These are phyloP conservation scores for Cherax quadricarinatus DNA, from an alignment of 1,140 invertebrate species.

Conservation along the genomic window DNA sequence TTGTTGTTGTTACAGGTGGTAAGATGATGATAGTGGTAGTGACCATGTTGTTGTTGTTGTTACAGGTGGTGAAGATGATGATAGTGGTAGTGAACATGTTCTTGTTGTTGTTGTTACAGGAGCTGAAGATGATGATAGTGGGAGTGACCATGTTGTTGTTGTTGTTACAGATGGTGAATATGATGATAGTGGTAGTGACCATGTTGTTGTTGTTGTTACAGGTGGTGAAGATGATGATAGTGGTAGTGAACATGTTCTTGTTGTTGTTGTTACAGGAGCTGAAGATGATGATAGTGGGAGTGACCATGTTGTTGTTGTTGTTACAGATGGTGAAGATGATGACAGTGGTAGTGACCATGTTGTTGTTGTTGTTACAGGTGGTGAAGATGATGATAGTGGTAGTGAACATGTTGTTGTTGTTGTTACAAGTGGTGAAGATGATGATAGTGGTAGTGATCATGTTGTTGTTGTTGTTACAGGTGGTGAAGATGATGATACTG, in stretches of 20 bases:
- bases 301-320: conserved; percentile 2
- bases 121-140: conserved; percentile 90
- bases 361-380: no score
- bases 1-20: conserved; percentile 84
- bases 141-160: conserved; percentile 84
- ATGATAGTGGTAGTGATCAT: no score
- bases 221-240: conserved; percentile 91
- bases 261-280: no score
- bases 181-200: conserved; percentile 89
- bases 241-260: conserved; percentile 89
- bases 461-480: conserved; percentile 79
- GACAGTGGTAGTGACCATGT: conserved; percentile 88
- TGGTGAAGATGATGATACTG: conserved; percentile 90
- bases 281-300: no score
- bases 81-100: conserved; percentile 90
- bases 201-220: conserved; percentile 83
- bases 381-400: no score
- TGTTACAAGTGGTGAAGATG: no score
- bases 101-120: conserved; percentile 78
- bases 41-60: conserved; percentile 82
- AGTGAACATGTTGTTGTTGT: no score
- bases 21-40: conserved; percentile 91
- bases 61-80: conserved; percentile 91
- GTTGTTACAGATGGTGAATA: conserved; percentile 85
- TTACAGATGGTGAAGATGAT: conserved; percentile 90